phyloP scores from a whole-genome alignment of 1,140 invertebrate genomes.

The Euwallacea similis region DNA sequence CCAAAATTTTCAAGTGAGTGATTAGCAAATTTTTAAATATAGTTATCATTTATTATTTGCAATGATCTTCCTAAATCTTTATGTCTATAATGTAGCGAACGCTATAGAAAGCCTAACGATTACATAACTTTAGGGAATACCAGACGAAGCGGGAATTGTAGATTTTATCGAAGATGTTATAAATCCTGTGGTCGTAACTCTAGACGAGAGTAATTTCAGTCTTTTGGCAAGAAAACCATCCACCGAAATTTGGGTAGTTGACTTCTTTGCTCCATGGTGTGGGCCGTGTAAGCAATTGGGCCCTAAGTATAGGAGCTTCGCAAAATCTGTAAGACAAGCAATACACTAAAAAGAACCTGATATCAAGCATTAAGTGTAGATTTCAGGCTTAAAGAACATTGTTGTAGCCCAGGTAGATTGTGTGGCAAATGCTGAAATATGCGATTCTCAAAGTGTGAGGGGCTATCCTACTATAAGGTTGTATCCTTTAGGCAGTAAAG shows the following conservation, averaged over 20 bases:
- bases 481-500: conserved; percentile 62
- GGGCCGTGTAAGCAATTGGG: conserved; percentile 81
- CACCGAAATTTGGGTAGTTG: conserved; percentile 77
- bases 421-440: conserved; percentile 61
- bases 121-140: conserved; percentile 7
- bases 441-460: conserved; percentile 61
- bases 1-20: conserved; percentile 59
- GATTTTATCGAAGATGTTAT: conserved; percentile 37
- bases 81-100: not conserved
- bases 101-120: no score
- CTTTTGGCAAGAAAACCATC: conserved; percentile 62
- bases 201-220: conserved; percentile 62
- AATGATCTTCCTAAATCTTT: not conserved
- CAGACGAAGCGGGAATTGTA: conserved; percentile 20
- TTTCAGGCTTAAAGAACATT: conserved; percentile 57
- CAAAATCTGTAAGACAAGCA: conserved; percentile 58
- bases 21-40: no score
- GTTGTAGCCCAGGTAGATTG: conserved; percentile 74
- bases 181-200: conserved; percentile 58
- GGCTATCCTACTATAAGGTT: conserved; percentile 73
- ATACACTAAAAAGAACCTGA: not conserved
- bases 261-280: conserved; percentile 85
- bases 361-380: conserved; percentile 51
- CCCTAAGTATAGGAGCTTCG: conserved; percentile 77
- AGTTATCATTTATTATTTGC: no score